Evolutionary conservation across 2,888 invertebrate species (phyloP).

Genomic region (Acleris laterana): DNA sequence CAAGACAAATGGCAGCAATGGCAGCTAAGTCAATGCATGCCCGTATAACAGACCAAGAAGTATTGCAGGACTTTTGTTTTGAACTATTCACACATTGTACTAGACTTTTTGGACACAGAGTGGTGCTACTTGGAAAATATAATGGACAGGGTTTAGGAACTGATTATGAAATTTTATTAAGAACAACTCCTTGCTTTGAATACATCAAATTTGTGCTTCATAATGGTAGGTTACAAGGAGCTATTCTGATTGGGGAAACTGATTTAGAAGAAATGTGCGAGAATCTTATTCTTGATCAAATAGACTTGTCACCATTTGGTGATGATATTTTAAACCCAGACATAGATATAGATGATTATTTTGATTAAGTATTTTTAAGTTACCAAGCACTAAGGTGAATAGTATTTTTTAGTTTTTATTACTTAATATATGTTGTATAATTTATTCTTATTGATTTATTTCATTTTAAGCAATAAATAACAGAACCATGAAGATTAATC

Average conservation of each 20-base stretch:
- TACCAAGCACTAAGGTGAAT: not conserved
- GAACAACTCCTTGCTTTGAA: conserved; percentile 92
- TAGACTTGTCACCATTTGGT: conserved; percentile 94
- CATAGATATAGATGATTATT: conserved; percentile 99
- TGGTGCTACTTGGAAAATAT: conserved; percentile 94
- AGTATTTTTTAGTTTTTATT: no score
- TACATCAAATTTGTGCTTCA: conserved; percentile 95
- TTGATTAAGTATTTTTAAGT: conserved; percentile 87
- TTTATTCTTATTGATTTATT: no score
- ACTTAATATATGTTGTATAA: no score
- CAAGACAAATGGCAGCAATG: conserved; percentile 97
- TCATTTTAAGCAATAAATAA: no score
- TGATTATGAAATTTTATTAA: conserved; percentile 92
- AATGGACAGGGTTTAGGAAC: conserved; percentile 94
- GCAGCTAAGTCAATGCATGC: conserved; percentile 95
- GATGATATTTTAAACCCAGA: conserved; percentile 97
- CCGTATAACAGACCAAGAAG: conserved; percentile 83
- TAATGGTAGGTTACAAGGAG: conserved; percentile 94
- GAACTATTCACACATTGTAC: conserved; percentile 99
- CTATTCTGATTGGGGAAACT: conserved; percentile 97
- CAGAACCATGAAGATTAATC: no score
- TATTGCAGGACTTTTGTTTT: conserved; percentile 97
- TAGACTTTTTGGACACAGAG: conserved; percentile 96
- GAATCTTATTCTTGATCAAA: conserved; percentile 97
- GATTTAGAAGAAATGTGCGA: conserved; percentile 99